Evolutionary conservation across 53 echinoderm and acorn worm genomes (phyloP).

Genomic region (Holothuria leucospilota): DNA sequence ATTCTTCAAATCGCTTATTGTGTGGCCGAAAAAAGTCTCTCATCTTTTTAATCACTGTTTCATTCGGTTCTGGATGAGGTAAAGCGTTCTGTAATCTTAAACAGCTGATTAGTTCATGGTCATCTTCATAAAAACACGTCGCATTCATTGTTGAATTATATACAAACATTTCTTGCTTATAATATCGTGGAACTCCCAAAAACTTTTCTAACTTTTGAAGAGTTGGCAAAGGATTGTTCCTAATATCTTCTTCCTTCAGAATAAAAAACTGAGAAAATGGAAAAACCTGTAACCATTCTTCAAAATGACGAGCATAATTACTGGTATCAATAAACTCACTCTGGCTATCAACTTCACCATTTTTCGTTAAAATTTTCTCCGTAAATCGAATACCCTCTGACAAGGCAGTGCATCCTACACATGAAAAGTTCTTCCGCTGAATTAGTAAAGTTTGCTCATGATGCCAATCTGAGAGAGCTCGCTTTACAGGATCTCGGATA

Average conservation of each 20-base stretch:
- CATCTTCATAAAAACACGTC: too few species aligned
- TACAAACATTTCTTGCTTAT: constrained; percentile 1
- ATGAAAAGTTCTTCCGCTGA: background rate
- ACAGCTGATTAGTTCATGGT: too few species aligned
- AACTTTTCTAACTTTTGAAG: background rate
- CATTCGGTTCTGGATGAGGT: too few species aligned
- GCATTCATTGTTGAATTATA: background rate
- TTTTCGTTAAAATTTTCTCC: background rate
- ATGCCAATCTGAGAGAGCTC: constrained; percentile 44
- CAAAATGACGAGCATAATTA: constrained; percentile 11
- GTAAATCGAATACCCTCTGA: background rate
- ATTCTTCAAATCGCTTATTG: background rate
- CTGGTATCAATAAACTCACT: constrained; percentile 12
- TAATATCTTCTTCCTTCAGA: background rate
- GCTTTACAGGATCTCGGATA: constrained; percentile 55
- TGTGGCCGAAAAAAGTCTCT: background rate
- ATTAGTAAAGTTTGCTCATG: background rate
- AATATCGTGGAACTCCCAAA: constrained; percentile 2
- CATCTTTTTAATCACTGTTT: background rate
- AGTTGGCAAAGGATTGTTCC: background rate
- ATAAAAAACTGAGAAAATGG: background rate
- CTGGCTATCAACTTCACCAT: background rate
- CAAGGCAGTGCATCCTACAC: background rate
- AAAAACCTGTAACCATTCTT: constrained; percentile 12
- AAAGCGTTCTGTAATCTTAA: too few species aligned